Evolutionary conservation across 1,140 invertebrate genomes (phyloP).

Genomic region (Platyscapa corneri): DNA sequence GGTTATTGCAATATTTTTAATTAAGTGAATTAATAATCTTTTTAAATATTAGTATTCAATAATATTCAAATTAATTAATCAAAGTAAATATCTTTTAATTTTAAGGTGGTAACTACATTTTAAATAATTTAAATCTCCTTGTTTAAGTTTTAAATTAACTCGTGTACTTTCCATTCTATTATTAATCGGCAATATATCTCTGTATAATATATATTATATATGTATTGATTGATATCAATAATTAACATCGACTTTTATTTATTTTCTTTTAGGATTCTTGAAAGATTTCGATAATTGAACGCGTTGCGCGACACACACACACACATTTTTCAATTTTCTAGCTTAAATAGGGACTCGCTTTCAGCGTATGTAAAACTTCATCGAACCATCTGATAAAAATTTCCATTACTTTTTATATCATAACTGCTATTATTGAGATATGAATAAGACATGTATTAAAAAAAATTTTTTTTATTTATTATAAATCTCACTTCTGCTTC

Average conservation of each 20-base stretch:
- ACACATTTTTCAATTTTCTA: not conserved
- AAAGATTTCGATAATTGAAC: constrained; percentile 29
- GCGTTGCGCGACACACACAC: not conserved
- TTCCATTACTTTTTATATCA: constrained; percentile 25
- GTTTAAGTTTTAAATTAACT: constrained; percentile 30
- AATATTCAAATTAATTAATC: not conserved
- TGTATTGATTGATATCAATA: constrained; percentile 53
- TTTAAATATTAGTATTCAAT: not conserved
- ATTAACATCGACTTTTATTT: constrained; percentile 43
- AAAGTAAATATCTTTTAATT: not conserved
- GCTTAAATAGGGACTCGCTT: not conserved
- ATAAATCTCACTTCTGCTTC: not conserved
- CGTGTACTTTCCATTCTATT: constrained; percentile 11
- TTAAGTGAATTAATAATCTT: not conserved
- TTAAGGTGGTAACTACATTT: not conserved
- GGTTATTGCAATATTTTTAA: constrained; percentile 19
- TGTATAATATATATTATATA: constrained; percentile 46
- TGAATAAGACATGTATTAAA: constrained; percentile 35
- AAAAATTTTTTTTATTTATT: constrained; percentile 2
- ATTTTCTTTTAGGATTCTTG: constrained; percentile 38
- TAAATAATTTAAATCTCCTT: not conserved
- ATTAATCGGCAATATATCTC: constrained; percentile 34
- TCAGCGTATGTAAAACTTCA: not conserved
- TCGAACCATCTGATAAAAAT: constrained; percentile 11
- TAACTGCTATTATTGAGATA: constrained; percentile 23